A percentile compares a stretch with the other conserved stretches of the same genome.
Evolutionary conservation across 2,797 vertebrate genomes (phyloP).

Genomic region (Characodon lateralis): DNA sequence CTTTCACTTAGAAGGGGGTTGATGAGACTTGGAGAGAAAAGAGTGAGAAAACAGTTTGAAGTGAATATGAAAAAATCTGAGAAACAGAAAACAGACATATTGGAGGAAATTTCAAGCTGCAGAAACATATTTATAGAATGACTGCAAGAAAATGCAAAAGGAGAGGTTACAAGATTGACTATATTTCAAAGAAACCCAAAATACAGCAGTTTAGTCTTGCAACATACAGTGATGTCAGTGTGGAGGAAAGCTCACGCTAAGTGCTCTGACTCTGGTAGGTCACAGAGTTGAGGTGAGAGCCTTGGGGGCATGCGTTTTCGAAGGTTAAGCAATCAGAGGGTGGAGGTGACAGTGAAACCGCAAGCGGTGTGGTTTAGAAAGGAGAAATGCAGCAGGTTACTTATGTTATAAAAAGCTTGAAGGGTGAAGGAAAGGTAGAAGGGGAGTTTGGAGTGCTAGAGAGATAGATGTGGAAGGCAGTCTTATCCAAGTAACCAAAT

Average conservation of each 20-base stretch:
- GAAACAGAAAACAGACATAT: slow-evolving; percentile 17
- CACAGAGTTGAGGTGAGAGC: slow-evolving; percentile 35
- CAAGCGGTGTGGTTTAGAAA: slow-evolving; percentile 47
- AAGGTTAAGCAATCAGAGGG: slow-evolving; percentile 34
- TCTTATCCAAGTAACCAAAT: too few species aligned
- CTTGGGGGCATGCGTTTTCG: not conserved
- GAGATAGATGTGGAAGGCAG: not conserved
- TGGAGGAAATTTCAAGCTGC: slow-evolving; percentile 7
- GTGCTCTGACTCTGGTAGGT: slow-evolving; percentile 59
- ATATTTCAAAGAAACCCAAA: slow-evolving; percentile 36
- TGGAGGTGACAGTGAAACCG: slow-evolving; percentile 21
- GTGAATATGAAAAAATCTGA: slow-evolving; percentile 4
- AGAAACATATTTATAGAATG: slow-evolving; percentile 17
- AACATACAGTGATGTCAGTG: slow-evolving; percentile 29
- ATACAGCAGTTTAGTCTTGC: slow-evolving; percentile 12
- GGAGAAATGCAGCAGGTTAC: slow-evolving; percentile 28
- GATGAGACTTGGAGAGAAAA: slow-evolving; percentile 16
- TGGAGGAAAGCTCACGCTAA: slow-evolving; percentile 33
- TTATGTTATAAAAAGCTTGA: slow-evolving; percentile 8
- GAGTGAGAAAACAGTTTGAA: slow-evolving; percentile 3
- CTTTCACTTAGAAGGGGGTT: slow-evolving; percentile 7
- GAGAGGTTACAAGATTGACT: slow-evolving; percentile 40
- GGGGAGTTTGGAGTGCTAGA: slow-evolving; percentile 17
- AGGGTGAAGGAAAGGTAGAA: slow-evolving; percentile 27
- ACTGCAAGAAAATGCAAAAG: slow-evolving; percentile 27